Conservation (phyloP, 2,113 vertebrate genomes). For the Sinocyclocheilus anshuiensis region DNA sequence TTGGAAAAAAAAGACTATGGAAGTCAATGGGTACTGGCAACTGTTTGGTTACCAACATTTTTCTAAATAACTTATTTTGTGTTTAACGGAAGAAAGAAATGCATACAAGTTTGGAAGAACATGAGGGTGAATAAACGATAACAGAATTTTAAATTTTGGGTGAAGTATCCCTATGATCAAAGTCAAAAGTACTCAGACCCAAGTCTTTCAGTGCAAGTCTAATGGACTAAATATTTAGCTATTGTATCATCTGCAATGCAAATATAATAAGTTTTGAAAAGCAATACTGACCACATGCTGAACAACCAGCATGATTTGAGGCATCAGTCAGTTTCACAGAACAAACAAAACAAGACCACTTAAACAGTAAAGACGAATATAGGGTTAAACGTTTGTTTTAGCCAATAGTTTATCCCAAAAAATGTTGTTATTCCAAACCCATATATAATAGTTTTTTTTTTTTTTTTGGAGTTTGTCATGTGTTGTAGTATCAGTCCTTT, state of each 20-base stretch:
- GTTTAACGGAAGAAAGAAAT: too few species aligned
- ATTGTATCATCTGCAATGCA: background rate
- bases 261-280: background rate
- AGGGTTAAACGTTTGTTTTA: background rate
- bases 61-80: too few species aligned
- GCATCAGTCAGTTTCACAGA: background rate
- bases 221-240: background rate
- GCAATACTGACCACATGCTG: background rate
- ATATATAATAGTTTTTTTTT: background rate
- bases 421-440: background rate
- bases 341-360: background rate
- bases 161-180: too few species aligned
- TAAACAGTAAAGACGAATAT: background rate
- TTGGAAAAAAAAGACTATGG: too few species aligned
- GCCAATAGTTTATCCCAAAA: background rate
- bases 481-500: background rate
- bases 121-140: too few species aligned
- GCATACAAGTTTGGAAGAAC: too few species aligned
- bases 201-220: background rate
- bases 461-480: background rate
- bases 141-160: too few species aligned
- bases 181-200: background rate
- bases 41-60: too few species aligned
- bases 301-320: background rate
- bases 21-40: too few species aligned